Evolutionary conservation across 2,797 vertebrate species (phyloP), one percentile per base, ranked within the genome.

Genomic region (Lepilemur ruficaudatus): DNA sequence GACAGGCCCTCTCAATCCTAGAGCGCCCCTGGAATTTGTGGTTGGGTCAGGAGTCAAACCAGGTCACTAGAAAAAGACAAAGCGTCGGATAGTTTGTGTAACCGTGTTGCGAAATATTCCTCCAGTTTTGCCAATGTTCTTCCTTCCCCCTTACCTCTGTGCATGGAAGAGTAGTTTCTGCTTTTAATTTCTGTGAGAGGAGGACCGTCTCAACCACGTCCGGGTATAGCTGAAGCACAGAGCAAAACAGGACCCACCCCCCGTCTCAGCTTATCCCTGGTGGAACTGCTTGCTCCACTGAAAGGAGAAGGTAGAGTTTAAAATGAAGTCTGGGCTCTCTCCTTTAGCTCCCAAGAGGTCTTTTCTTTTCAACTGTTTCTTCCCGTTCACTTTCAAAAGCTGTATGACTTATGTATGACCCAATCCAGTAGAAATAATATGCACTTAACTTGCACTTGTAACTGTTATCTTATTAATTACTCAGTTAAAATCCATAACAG

Each of bases 361-460:
- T 93, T 87, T 52, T 52, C 96, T 93, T 90, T 89, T 75, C 95
- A 57, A 30, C 80, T 0, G 2, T 85, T 46, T 76, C 78, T 94
- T 76, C 79, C 86, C 63, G 73, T 95, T 91, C 94, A 59, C 89
- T 91, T 96, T 90, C 87, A 35, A 93, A 93, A 94, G 83, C 84
- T 73, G 0, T 84, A 91, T 98, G 92, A 97, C 93, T 96, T 97
- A 97, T 97, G 97, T 96, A 97, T 94, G 86, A 96, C 61, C 95
- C 96, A 91, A 94, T 93, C 83, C 94, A 81, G 93, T 88, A 90
- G 96, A 97, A 97, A 96, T 95, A 94, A 97, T 96, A 82, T 86
- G 95, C 96, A 97, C 94, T 94, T 94, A 73, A 79, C 89, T 92
- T 84, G 82, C 23, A 78, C 86, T 89, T 93, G 76, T 89, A 91